These are phyloP conservation scores for Sebastes matsubarae DNA, from an alignment of 2,797 vertebrate genomes.

Conservation along the genomic window DNA sequence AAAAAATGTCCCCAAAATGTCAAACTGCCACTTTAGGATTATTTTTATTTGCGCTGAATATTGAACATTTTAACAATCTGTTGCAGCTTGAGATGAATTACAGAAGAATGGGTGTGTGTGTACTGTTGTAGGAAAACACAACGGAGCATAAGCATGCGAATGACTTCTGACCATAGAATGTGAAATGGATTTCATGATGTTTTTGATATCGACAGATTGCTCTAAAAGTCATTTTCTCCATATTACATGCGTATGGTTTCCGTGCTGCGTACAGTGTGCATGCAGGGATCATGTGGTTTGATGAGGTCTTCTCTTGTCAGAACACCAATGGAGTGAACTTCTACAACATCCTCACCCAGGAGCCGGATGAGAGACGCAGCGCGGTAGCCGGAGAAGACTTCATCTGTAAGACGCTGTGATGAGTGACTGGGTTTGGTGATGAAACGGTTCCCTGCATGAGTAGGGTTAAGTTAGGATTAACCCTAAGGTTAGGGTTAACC, in stretches of 20 bases:
- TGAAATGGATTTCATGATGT: not conserved
- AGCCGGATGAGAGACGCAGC: slow-evolving; percentile 52
- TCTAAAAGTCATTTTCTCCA: not conserved
- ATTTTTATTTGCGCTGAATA: no score
- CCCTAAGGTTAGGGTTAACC: no score
- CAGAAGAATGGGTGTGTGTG: no score
- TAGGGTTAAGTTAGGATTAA: no score
- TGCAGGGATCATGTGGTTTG: not conserved
- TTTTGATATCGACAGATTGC: not conserved
- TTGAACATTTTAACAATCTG: no score
- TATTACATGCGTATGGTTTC: not conserved
- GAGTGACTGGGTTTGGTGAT: no score
- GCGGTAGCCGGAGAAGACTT: slow-evolving; percentile 44
- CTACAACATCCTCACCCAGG: slow-evolving; percentile 93
- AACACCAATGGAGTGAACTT: slow-evolving; percentile 96
- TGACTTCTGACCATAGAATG: not conserved
- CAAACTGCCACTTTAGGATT: no score
- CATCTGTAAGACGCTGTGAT: slow-evolving; percentile 81
- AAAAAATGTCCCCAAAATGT: no score
- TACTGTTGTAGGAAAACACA: not conserved
- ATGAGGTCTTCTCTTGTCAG: slow-evolving; percentile 72
- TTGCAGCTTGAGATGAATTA: no score
- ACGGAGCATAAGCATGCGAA: not conserved
- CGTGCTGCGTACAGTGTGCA: not conserved
- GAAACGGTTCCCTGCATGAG: not conserved